Base-by-base conservation (phyloP, 2,888 invertebrate species). In the Nysson spinosus region DNA sequence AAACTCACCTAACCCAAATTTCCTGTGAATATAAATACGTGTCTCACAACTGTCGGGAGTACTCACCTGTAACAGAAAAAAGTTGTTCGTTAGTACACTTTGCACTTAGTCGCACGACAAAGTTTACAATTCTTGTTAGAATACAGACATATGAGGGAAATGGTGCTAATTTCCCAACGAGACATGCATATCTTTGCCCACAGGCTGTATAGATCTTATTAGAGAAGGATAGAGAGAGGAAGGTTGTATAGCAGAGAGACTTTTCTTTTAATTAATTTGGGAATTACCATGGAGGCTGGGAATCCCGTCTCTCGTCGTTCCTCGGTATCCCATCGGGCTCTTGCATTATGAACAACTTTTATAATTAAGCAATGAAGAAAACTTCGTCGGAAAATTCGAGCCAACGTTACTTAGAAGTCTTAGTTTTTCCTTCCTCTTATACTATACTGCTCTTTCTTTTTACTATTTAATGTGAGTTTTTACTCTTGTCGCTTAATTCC, bases 31-130 rank as follows among this genome's bases (percentile, higher is more conserved):
- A n/a, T n/a, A n/a, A n/a, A n/a, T n/a, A n/a, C n/a, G n/a, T n/a
- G n/a, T n/a, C n/a, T n/a, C n/a, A n/a, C 16, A 11, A 42, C 43
- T 14, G 35, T 4, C 5, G 24, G 34, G 19, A 16, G 64, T 73
- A 80, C 81, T 81, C 66, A 79, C 81, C 79, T 81, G 76, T 17
- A 80, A 81, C 78, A 80, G 58, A 72, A 62, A 62, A 19, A 49
- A 67, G 63, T 51, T 40, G 43, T 20, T 44, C 37, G 42, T 69
- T 69, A 67, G 51, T 58, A 52, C 14, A 47, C 40, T 54, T 47
- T 40, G 32, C 52, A 42, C 62, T 28, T 39, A 50, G 22, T 34
- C 43, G 26, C 6, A 16, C 28, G 39, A 4, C 20, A 26, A 28
- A 56, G 9, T 63, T 37, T 22, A 4, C 32, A 39, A 19, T 20